Base-by-base conservation (phyloP, 1,140 invertebrate species). In the Cyclargus thomasi region DNA sequence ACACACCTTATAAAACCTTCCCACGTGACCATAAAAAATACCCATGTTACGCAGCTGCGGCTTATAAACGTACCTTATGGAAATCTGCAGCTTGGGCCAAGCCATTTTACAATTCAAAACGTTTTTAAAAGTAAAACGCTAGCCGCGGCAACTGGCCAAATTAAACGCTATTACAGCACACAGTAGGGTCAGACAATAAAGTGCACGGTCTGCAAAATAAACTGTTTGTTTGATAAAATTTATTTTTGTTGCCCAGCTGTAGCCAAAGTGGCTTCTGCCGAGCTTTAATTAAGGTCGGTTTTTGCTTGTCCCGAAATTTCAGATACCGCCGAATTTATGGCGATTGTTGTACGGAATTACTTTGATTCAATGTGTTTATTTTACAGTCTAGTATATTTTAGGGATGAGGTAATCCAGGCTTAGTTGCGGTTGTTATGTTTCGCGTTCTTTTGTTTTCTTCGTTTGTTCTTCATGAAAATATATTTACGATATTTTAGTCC, bases 171-270 rank as follows among this genome's bases (percentile, higher is more conserved):
- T 59, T 59, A 59, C 55, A 17, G 55, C 18, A 11, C 8, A 21
- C 55, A 20, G 18, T 20, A 59, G 55, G 55, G 55, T 59, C 20
- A 17, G 18, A 59, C 20, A 20, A 21, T 21, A 59, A 59, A 59
- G 18, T 21, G 55, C 55, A 59, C 55, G 20, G 55, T 59, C 20
- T 20, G 55, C 18, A 21, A 59, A 59, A 59, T 59, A 59, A 59
- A 59, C 39, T 47, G 55, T 21, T 20, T 20, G 20, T 18, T 59
- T 59, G 55, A 47, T 59, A 59, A 59, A 59, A 59, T 18, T 59
- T 59, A 59, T 59, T 59, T 59, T 59, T 59, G 39, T 47, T 14
- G 14, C 14, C 29, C 8, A 29, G 11, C 3, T 4, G 14, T 1
- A 14, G 14, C 39, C 10, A 47, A 47, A 14, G 39, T 47, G 39